A percentile compares a stretch with the other conserved stretches of the same genome.
Evolutionary conservation across 2,113 vertebrate species (phyloP).

Genomic region (Saccopteryx bilineata): DNA sequence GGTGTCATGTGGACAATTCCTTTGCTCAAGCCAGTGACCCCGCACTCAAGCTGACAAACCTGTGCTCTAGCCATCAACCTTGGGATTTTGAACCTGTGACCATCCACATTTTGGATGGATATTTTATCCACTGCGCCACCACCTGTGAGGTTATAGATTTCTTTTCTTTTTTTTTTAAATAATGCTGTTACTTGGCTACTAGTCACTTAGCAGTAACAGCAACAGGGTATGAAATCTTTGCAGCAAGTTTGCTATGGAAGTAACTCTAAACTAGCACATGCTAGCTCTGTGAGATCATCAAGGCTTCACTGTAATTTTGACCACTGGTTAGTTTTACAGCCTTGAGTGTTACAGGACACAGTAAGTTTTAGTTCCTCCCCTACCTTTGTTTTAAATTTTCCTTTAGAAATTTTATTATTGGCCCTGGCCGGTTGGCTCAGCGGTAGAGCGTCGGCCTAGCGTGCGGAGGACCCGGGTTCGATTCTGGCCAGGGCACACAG

Average conservation of each 20-base stretch:
- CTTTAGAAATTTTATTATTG: conserved; percentile 2
- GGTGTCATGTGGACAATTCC: too few species aligned
- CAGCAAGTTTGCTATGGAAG: neutral
- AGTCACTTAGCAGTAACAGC: neutral
- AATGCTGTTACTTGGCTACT: neutral
- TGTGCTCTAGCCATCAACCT: too few species aligned
- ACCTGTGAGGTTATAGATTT: too few species aligned
- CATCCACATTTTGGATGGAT: too few species aligned
- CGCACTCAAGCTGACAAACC: too few species aligned
- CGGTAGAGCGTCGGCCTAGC: too few species aligned
- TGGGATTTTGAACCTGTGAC: too few species aligned
- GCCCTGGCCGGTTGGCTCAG: too few species aligned
- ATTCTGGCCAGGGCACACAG: too few species aligned
- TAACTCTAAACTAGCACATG: neutral
- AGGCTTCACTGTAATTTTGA: neutral
- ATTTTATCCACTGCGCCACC: too few species aligned
- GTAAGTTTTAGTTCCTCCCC: neutral
- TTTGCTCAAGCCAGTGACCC: too few species aligned
- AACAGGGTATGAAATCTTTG: neutral
- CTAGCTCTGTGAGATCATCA: neutral
- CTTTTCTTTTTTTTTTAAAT: neutral
- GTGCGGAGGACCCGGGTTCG: too few species aligned
- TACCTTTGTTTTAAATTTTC: conserved; percentile 27
- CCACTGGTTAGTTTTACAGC: conserved; percentile 14
- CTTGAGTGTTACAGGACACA: neutral